phyloP scores from a whole-genome alignment of 2,113 vertebrate genomes.

The Alexandromys fortis region DNA sequence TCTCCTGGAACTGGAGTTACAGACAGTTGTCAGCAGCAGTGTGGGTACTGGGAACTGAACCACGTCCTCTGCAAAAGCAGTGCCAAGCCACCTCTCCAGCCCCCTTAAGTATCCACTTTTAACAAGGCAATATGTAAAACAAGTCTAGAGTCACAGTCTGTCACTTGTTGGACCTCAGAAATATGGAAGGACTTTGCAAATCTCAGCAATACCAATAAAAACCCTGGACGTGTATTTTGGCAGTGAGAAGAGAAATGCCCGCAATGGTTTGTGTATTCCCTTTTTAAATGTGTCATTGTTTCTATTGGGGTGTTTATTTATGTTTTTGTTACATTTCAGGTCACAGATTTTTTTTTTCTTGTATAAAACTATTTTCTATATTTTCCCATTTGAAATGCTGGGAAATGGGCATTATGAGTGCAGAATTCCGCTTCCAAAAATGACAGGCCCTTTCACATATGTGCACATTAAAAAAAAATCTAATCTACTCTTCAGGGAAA shows the following conservation, averaged over 20 bases:
- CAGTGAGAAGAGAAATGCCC: not conserved
- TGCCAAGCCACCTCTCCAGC: not conserved
- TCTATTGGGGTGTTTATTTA: not conserved
- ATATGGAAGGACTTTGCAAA: conserved; percentile 30
- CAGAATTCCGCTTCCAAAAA: not conserved
- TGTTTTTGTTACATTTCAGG: conserved; percentile 2
- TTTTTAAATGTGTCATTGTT: not conserved
- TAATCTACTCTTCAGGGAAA: not conserved
- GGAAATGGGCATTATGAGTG: not conserved
- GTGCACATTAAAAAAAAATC: not conserved
- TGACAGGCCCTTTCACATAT: not conserved
- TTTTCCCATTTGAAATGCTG: conserved; percentile 31
- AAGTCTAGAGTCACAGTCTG: not conserved
- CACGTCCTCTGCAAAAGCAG: not conserved
- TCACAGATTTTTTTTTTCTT: not conserved
- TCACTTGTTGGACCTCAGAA: conserved; percentile 14
- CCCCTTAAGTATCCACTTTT: not conserved
- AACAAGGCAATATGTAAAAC: not conserved
- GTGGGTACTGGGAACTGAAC: not conserved
- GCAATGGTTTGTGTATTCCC: not conserved
- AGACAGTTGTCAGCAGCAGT: not conserved
- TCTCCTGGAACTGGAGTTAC: not conserved
- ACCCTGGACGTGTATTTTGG: not conserved
- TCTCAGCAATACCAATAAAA: not conserved
- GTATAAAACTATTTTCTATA: not conserved